phyloP scores from a whole-genome alignment of 2,113 vertebrate genomes.

The Microcebus jonahi region DNA sequence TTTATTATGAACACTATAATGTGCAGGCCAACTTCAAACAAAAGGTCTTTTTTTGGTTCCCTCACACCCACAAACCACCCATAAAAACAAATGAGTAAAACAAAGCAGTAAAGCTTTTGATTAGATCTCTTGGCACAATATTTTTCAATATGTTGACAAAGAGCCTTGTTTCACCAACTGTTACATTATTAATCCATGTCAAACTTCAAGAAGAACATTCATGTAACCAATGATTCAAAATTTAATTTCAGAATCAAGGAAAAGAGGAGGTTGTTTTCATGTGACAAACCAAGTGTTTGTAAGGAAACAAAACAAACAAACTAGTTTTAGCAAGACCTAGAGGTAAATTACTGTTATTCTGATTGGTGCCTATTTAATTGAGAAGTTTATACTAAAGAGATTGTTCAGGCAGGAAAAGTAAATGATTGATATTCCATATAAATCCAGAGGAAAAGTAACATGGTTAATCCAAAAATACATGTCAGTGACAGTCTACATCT shows the following conservation, averaged over 20 bases:
- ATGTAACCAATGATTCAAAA: neutral
- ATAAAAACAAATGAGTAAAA: slow-evolving; percentile 45
- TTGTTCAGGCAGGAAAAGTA: neutral
- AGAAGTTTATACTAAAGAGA: neutral
- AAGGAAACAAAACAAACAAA: neutral
- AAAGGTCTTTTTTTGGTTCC: neutral
- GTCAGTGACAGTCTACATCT: neutral
- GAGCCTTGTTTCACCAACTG: neutral
- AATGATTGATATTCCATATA: neutral
- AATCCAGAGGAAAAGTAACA: neutral
- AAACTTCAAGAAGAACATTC: neutral
- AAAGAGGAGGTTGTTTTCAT: neutral
- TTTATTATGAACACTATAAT: neutral
- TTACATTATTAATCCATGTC: neutral
- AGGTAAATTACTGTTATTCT: neutral
- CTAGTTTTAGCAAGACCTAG: neutral
- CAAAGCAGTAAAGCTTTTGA: slow-evolving; percentile 1
- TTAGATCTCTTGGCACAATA: neutral
- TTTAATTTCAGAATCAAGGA: neutral
- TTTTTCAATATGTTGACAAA: neutral
- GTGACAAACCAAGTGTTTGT: neutral
- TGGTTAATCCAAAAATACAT: neutral
- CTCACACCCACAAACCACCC: neutral
- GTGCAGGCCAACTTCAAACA: neutral
- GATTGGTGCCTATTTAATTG: neutral